Evolutionary conservation across 1,140 invertebrate species (phyloP).

Genomic region (Acarapis woodi): DNA sequence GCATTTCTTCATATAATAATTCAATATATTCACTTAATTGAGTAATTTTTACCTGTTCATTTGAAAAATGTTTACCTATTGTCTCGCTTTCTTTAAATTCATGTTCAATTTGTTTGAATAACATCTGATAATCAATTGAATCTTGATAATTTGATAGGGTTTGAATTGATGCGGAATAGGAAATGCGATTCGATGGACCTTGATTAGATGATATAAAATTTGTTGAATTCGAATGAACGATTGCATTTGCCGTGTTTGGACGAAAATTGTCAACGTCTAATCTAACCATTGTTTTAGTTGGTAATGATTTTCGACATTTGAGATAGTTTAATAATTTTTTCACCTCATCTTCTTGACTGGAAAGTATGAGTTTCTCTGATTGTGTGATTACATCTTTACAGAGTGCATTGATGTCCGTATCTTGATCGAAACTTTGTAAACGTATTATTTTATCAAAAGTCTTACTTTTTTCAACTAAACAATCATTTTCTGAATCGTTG

Average conservation of each 20-base stretch:
- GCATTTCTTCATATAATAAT: constrained; percentile 76
- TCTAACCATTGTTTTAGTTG: not conserved
- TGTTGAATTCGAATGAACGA: constrained; percentile 1
- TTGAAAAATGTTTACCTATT: constrained; percentile 24
- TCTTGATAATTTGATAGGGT: not conserved
- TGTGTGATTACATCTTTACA: constrained; percentile 61
- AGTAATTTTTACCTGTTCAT: too few relatives aligned
- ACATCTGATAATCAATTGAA: not conserved
- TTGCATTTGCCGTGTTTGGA: not conserved
- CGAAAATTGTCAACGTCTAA: constrained; percentile 3
- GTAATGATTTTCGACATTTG: constrained; percentile 30
- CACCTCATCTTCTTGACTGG: constrained; percentile 47
- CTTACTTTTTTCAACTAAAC: constrained; percentile 54
- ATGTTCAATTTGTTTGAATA: constrained; percentile 14
- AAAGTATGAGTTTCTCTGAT: constrained; percentile 50
- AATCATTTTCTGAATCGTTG: constrained; percentile 39
- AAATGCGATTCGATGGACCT: not conserved
- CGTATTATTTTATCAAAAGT: constrained; percentile 37
- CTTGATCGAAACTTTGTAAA: constrained; percentile 43
- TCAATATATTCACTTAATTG: constrained; percentile 84
- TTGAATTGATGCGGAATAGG: not conserved
- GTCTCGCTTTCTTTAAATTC: constrained; percentile 13
- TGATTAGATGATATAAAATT: not conserved
- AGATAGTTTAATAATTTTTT: constrained; percentile 74
- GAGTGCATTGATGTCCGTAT: constrained; percentile 43